phyloP scores from a whole-genome alignment of 2,113 vertebrate genomes.

The Corythoichthys haematopterus region DNA sequence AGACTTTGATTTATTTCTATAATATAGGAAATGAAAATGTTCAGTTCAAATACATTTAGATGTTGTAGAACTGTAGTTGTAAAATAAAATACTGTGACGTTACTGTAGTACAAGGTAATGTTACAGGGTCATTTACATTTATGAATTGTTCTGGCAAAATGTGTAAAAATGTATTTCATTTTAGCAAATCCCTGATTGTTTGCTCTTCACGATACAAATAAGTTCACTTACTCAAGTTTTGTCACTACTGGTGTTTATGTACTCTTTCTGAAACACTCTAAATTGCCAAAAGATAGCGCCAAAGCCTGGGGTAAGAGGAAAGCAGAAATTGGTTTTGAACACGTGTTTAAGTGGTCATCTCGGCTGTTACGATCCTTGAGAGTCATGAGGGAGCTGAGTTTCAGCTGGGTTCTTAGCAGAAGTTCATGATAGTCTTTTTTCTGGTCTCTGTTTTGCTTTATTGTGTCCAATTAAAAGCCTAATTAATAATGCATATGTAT shows the following conservation, averaged over 20 bases:
- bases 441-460: background rate
- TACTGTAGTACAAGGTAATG: too few relatives aligned
- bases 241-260: background rate
- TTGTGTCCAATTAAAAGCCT: background rate
- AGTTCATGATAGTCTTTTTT: background rate
- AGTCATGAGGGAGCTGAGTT: background rate
- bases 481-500: too few relatives aligned
- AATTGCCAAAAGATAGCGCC: background rate
- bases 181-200: too few relatives aligned
- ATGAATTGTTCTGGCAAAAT: too few relatives aligned
- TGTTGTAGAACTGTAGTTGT: background rate
- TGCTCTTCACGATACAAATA: background rate
- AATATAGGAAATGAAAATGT: background rate
- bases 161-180: too few relatives aligned
- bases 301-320: background rate
- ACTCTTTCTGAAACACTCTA: background rate
- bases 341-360: background rate
- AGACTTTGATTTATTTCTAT: background rate
- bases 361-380: background rate
- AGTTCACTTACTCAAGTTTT: background rate
- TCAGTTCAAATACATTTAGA: background rate
- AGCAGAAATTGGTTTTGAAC: background rate
- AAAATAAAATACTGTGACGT: background rate
- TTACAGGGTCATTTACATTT: too few relatives aligned
- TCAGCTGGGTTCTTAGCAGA: background rate